Evolutionary conservation across 2,113 vertebrate species (phyloP).

Genomic region (Fukomys damarensis): DNA sequence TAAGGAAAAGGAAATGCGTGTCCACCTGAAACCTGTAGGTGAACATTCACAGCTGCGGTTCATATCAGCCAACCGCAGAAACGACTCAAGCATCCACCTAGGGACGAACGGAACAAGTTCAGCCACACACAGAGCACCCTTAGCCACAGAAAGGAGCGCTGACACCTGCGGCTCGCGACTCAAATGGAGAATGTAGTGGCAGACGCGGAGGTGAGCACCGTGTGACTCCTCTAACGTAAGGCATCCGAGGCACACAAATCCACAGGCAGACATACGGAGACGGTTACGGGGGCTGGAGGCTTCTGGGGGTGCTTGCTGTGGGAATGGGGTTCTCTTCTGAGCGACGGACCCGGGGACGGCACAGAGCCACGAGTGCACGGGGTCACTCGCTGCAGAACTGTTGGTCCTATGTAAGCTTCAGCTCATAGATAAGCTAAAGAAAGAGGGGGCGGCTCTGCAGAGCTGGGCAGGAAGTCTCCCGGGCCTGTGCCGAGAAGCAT

Average conservation of each 20-base stretch:
- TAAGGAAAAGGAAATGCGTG: too few species aligned
- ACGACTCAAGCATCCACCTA: not conserved
- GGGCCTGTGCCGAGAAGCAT: not conserved
- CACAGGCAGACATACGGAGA: not conserved
- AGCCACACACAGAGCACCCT: not conserved
- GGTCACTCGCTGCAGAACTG: not conserved
- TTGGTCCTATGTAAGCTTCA: not conserved
- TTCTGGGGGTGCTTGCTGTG: not conserved
- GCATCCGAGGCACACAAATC: not conserved
- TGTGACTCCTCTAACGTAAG: not conserved
- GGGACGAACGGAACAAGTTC: not conserved
- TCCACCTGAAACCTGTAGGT: not conserved
- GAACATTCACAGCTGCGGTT: not conserved
- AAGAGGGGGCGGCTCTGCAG: not conserved
- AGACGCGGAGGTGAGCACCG: not conserved
- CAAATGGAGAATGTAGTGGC: not conserved
- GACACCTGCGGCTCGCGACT: not conserved
- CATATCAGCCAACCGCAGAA: not conserved
- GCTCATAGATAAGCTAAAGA: not conserved
- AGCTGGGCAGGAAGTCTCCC: not conserved
- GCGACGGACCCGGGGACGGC: not conserved
- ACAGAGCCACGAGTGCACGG: not conserved
- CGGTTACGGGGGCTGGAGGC: not conserved
- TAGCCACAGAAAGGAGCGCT: not conserved
- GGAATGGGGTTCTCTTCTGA: not conserved